phyloP scores from a whole-genome alignment of 2,113 vertebrate genomes.

The Dolichotis patagonum region DNA sequence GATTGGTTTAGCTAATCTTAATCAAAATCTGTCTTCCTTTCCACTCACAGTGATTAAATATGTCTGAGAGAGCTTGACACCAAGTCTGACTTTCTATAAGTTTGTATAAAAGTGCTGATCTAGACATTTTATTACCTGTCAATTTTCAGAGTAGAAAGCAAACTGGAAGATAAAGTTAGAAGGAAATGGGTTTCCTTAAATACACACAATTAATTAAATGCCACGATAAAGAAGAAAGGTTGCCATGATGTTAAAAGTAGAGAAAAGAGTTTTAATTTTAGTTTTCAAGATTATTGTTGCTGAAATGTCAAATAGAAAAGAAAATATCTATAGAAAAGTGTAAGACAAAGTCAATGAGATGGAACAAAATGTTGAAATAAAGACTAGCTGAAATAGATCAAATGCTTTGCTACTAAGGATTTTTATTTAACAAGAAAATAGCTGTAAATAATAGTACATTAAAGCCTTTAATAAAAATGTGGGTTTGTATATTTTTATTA shows the following conservation, averaged over 20 bases:
- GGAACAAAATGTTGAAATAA: background rate
- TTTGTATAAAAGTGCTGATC: conserved; percentile 83
- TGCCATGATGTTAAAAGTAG: background rate
- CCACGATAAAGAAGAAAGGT: background rate
- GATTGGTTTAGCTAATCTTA: conserved; percentile 91
- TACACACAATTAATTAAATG: conserved; percentile 51
- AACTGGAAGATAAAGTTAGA: conserved; percentile 71
- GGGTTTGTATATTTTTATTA: background rate
- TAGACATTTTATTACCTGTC: conserved; percentile 84
- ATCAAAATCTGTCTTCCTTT: conserved; percentile 91
- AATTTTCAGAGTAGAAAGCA: conserved; percentile 67
- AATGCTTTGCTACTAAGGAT: background rate
- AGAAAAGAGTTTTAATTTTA: conserved; percentile 2
- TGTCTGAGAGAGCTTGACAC: conserved; percentile 88
- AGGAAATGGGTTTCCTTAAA: conserved; percentile 56
- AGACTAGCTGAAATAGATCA: background rate
- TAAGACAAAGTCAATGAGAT: background rate
- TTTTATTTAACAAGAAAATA: background rate
- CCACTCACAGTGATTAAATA: conserved; percentile 95
- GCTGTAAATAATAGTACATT: background rate
- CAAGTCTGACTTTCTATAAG: conserved; percentile 86
- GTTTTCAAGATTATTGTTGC: background rate
- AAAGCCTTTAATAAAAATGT: background rate
- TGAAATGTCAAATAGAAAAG: conserved; percentile 1
- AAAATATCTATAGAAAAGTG: background rate